Evolutionary conservation across 2,113 vertebrate species (phyloP).

Genomic region (Microcebus murinus): DNA sequence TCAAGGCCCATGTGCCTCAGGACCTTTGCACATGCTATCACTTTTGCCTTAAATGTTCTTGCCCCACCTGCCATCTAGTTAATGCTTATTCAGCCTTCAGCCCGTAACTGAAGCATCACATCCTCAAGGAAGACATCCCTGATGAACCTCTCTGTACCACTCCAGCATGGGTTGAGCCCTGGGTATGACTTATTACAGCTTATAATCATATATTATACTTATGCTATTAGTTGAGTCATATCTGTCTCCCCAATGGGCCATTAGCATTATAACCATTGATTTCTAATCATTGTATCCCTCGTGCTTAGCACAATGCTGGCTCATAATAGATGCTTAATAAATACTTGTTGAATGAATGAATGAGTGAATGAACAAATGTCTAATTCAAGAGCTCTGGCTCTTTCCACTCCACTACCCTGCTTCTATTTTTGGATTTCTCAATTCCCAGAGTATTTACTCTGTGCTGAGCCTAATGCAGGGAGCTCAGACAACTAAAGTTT

Average conservation of each 20-base stretch:
- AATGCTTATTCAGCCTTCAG: not conserved
- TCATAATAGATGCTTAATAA: not conserved
- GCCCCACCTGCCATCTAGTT: not conserved
- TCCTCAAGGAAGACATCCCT: not conserved
- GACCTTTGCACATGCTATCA: not conserved
- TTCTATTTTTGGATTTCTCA: not conserved
- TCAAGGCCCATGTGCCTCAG: not conserved
- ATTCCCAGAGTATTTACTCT: not conserved
- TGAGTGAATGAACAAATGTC: not conserved
- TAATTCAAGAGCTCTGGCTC: not conserved
- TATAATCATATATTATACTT: not conserved
- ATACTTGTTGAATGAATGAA: not conserved
- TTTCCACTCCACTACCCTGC: not conserved
- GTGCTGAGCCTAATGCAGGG: not conserved
- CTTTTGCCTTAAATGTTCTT: not conserved
- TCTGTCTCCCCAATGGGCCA: not conserved
- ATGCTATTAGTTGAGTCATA: not conserved
- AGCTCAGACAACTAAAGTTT: not conserved
- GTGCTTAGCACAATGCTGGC: not conserved
- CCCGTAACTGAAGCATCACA: not conserved
- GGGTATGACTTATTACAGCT: not conserved
- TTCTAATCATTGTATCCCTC: not conserved
- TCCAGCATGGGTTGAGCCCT: not conserved
- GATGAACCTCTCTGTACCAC: not conserved
- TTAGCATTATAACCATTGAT: not conserved